A percentile compares a stretch with the other conserved stretches of the same genome.
Evolutionary conservation across 2,888 invertebrate species (phyloP).

Genomic region (Tiliacea aurago): DNA sequence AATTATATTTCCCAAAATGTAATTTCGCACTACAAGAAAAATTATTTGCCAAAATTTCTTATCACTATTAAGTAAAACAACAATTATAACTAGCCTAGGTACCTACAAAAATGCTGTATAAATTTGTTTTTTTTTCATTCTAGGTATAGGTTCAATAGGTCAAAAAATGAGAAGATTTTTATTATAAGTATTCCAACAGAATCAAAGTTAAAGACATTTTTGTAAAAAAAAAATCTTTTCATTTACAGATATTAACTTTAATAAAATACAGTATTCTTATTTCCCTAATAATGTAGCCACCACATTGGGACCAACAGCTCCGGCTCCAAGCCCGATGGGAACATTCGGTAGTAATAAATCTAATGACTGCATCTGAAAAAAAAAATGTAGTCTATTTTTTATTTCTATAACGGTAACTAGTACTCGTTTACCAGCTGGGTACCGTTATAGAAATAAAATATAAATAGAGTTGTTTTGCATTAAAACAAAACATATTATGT

Average conservation of each 20-base stretch:
- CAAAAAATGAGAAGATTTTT: background rate
- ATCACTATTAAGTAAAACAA: background rate
- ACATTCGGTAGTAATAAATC: background rate
- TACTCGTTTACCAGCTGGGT: no score
- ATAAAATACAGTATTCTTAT: conserved; percentile 3
- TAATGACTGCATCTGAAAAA: background rate
- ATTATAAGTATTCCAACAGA: background rate
- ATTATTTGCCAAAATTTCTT: background rate
- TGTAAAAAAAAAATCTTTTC: background rate
- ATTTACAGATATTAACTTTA: background rate
- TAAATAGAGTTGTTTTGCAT: background rate
- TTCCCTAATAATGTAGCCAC: conserved; percentile 25
- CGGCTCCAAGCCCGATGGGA: background rate
- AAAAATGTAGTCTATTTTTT: background rate
- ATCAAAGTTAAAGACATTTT: background rate
- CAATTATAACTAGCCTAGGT: no score
- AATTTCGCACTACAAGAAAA: background rate
- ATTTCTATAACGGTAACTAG: no score
- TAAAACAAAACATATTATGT: background rate
- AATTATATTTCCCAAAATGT: background rate
- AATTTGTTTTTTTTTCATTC: no score
- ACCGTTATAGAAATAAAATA: background rate
- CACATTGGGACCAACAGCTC: background rate
- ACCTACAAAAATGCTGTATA: no score
- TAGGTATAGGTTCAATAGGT: background rate